Percentiles rank a stretch among this genome's conserved stretches.
Evolutionary conservation across 2,113 vertebrate species (phyloP).

Genomic region (Cebidichthys violaceus): DNA sequence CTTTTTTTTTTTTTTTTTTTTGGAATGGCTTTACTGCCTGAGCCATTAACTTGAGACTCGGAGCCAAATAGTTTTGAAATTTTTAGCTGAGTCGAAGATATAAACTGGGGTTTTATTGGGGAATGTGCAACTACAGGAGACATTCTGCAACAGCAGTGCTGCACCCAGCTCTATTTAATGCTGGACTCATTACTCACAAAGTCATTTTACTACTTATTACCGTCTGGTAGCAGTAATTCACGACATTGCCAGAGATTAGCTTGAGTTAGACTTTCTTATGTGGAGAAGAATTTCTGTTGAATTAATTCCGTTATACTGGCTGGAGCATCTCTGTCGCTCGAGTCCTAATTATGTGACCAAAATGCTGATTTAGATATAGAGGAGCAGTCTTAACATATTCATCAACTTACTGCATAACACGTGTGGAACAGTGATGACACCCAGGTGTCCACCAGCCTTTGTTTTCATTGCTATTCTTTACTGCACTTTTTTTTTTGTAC

Average conservation of each 20-base stretch:
- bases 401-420: too few relatives aligned
- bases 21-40: conserved; percentile 48
- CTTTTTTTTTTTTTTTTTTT: conserved; percentile 20
- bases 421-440: neutral
- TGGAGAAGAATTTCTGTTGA: neutral
- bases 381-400: neutral
- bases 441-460: too few relatives aligned
- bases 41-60: conserved; percentile 66
- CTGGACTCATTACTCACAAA: conserved; percentile 55
- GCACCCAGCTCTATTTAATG: conserved; percentile 25
- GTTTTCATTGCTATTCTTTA: neutral
- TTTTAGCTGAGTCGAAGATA: conserved; percentile 63
- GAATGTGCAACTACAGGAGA: conserved; percentile 41
- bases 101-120: conserved; percentile 47
- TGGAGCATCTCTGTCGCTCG: neutral
- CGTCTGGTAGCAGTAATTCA: conserved; percentile 17
- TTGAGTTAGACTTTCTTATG: neutral
- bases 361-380: neutral
- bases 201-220: conserved; percentile 38
- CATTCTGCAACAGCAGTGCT: conserved; percentile 6
- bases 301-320: neutral
- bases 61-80: conserved; percentile 57
- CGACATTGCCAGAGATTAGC: neutral
- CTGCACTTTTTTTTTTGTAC: neutral
- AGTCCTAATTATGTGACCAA: neutral